Evolutionary conservation across 1,140 invertebrate genomes (phyloP), one percentile per base, ranked within the genome.

Genomic region (Calephelis virginiensis): DNA sequence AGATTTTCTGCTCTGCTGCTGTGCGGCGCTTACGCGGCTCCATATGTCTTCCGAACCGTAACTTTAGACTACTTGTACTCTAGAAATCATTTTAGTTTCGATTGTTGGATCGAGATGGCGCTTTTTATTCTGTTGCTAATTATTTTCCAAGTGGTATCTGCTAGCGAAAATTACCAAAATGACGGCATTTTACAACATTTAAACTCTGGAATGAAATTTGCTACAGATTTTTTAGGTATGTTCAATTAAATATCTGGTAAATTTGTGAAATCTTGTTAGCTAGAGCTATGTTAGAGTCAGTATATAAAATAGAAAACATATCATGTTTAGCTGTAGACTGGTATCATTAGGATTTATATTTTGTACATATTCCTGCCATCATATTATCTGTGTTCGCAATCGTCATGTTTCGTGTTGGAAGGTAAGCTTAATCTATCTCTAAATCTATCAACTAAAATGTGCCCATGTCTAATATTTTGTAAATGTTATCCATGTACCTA

Each of bases 161-260:
- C 68, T 48, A 76, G 72, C 71, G 76, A 83, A 76, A 72, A 76
- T 60, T 65, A 72, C 59, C 75, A 64, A 69, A 82, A 80, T 50
- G 82, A 88, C 61, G 93, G 92, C 56, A 89, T 95, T 12, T 86
- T 95, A 53, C 92, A 93, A 60, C 93, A 93, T 74, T 91, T 95
- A 46, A 93, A 92, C 68, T 89, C 89, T 67, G 94, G 94, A 48
- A 86, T 95, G 63, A 92, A 94, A 77, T 90, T 94, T 72, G 95
- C 94, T 0, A 93, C 92, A 40, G 93, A 94, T 82, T 91, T 94
- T 80, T 89, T 94, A 63, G 92, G 92, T 92, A 76, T 79, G 78
- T 65, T 49, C 65, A 1, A 64, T 43, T 43, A 43, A 43, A 43
- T 43, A 43, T 43, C 40, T 43, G 6, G 8, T 43, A 43, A 43